Percentiles rank a stretch among this genome's conserved stretches.
phyloP scores from a whole-genome alignment of 1,140 invertebrate species.

The Pseudoatta argentina region DNA sequence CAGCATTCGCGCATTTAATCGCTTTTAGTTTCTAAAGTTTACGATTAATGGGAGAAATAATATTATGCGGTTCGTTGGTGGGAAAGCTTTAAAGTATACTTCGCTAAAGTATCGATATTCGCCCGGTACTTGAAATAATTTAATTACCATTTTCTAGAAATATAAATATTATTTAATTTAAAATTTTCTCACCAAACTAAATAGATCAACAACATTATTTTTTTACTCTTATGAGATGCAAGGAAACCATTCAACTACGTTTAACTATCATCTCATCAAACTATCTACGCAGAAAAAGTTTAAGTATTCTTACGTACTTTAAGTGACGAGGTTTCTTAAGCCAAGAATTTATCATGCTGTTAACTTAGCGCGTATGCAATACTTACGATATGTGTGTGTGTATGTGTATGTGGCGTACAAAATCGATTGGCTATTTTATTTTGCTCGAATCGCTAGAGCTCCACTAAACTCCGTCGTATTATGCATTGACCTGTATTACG shows the following conservation, averaged over 20 bases:
- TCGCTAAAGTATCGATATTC: slow-evolving; percentile 1
- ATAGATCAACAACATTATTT: background rate
- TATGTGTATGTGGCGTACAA: background rate
- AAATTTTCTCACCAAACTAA: background rate
- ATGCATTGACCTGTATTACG: slow-evolving; percentile 39
- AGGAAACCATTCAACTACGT: background rate
- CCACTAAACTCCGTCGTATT: slow-evolving; percentile 53
- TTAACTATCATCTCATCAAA: too few relatives aligned
- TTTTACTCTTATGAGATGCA: background rate
- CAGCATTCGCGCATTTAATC: slow-evolving; percentile 10
- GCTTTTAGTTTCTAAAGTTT: slow-evolving; percentile 30
- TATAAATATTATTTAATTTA: background rate
- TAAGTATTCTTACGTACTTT: background rate
- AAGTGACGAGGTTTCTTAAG: background rate
- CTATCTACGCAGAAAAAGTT: background rate
- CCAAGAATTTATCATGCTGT: slow-evolving; percentile 10
- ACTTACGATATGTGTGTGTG: too few relatives aligned
- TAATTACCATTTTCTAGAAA: slow-evolving; percentile 1
- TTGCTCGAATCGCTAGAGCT: slow-evolving; percentile 49
- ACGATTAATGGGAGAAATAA: slow-evolving; percentile 21
- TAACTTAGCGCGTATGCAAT: background rate
- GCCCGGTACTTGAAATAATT: background rate
- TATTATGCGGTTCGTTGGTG: background rate
- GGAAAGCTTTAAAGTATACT: background rate
- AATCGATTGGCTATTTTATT: slow-evolving; percentile 73